Evolutionary conservation across 2,113 vertebrate genomes (phyloP), one percentile per base, ranked within the genome.

Genomic region (Polypterus bichir): DNA sequence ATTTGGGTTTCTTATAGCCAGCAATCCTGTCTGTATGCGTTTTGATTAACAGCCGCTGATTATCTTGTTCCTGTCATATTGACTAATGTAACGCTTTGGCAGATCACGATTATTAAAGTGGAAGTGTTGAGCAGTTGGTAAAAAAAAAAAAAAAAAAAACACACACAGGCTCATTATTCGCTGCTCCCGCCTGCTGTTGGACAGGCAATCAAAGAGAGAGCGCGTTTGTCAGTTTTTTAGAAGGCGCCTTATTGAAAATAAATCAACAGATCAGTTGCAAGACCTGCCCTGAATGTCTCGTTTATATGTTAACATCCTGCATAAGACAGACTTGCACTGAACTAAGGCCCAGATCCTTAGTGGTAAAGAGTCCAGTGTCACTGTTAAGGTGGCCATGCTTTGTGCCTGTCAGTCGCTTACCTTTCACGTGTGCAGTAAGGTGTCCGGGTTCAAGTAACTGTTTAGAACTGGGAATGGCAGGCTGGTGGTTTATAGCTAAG

Each of bases 31-130:
- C 44, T 59, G 47, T 60, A 49, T 3, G 57, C 49, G 51, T 63
- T 67, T 53, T 53, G 61, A 58, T 58, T 58, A 58, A 67, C 66
- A 8, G 71, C 66, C 65, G 60, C 63, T 0, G 59, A 77, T 79
- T 75, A 82, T 75, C 6, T 64, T 66, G 0, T 63, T 68, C 69
- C 67, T 79, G 77, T 79, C 80, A 79, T 74, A 80, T 76, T 79
- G 80, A 69, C 72, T 78, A 74, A 79, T 70, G 71, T 60, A 49
- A 75, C 78, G 74, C 76, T 65, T 4, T 55, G 76, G 70, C 4
- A 59, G 71, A 75, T 59, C 70, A 4, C 45, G 0, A 48, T 72
- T 74, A 78, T 76, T 68, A 67, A 64, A 3, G 62, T 62, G 80
- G 72, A 68, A 74, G 67, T 68, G 74, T 65, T 73, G 79, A 71